Evolutionary conservation across 2,888 invertebrate species (phyloP), one percentile per base, ranked within the genome.

Genomic region (Cetonia aurata): DNA sequence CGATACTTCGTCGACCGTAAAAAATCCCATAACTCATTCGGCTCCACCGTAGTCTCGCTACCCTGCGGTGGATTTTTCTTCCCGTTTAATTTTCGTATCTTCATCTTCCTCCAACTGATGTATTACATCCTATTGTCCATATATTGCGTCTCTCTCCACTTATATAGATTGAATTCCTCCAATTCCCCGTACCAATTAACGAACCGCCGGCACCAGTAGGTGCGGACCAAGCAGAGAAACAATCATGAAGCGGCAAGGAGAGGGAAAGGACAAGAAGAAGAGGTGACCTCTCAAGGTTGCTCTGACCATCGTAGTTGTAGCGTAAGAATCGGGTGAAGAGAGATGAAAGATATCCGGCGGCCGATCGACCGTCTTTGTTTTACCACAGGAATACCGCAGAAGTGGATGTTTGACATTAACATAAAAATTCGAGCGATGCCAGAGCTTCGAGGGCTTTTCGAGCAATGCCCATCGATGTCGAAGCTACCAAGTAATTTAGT

Each of bases 331-430:
- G 37, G 37, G n/a, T 65, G 57, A 46, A 42, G 25, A 46, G 56
- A 70, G 65, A 70, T 56, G 55, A 65, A 65, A 48, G 53, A 70
- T 65, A 70, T 70, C 70, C 70, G 70, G 65, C 44, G 56, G 53
- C n/a, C 3, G 25, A 31, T 56, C 25, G 37, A 13, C 1, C 37
- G 37, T 56, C 55, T 19, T 31, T 48, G 33, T 66, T 48, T 33
- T 33, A 52, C 52, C 66, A 41, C 41, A 33, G 13, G 3, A 41
- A 31, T 33, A 37, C 25, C 66, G 53, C 33, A 10, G 50, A 19
- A 15, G 15, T 59, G 13, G 19, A 25, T 37, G 37, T 37, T 37
- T 9, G 37, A 37, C 48, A 67, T 67, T 56, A 67, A 67, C 67
- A 67, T 67, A 67, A 62, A 62, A 48, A 48, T 62, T 62, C 46